Evolutionary conservation across 2,797 vertebrate species (phyloP), one percentile per base, ranked within the genome.

Genomic region (Labeo calbasu): DNA sequence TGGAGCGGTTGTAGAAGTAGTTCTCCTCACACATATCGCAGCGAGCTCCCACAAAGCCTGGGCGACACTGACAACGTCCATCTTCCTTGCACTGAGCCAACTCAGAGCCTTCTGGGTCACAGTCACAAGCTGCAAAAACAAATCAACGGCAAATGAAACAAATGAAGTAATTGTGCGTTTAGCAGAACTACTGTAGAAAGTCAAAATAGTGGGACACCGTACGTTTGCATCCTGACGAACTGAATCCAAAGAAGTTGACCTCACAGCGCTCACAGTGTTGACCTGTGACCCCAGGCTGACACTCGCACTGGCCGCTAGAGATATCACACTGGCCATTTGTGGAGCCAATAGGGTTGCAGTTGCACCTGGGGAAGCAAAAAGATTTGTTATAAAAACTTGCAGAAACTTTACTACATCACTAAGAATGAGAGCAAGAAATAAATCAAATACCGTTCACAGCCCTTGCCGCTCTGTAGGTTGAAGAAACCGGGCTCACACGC

Each of bases 21-120:
- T 99, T 99, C 91, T 99, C 98, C 89, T 99, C 97, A 1, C 98
- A 99, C 90, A 99, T 98, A 91, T 99, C 96, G 0, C 98, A 99
- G 46, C 97, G 97, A 65, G 73, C 91, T 0, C 98, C 98, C 15
- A 99, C 96, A 0, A 99, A 99, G 53, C 98, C 98, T 2, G 96
- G 94, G 19, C 92, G 96, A 89, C 98, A 99, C 76, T 95, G 94
- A 0, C 98, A 99, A 65, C 83, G 96, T 0, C 98, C 97, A 0
- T 96, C 91, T 1, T 97, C 96, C 87, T 84, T 93, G 86, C 98
- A 99, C 93, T 99, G 98, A 46, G 96, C 94, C 0, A 93, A 94
- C 73, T 83, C 90, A 0, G 98, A 97, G 15, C 98, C 98, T 92
- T 99, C 97, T 0, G 94, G 95, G 83, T 99, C 96, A 28, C 98